Base-by-base conservation (phyloP, 2,888 invertebrate genomes). In the Phengaris arion region DNA sequence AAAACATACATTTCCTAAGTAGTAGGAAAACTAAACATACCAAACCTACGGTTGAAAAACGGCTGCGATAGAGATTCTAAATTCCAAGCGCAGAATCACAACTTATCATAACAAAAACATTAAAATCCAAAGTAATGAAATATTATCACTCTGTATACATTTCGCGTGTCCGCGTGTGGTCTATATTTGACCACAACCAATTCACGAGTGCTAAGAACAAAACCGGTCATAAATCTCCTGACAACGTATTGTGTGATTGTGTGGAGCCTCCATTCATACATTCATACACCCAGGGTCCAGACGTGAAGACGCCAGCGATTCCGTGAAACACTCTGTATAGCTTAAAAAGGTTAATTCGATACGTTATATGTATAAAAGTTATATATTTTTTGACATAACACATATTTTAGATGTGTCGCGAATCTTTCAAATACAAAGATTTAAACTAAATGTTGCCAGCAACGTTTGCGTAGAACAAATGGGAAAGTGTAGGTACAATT, bases 221-320 rank as follows among this genome's bases (percentile, higher is more conserved):
- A 80, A 83, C 80, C 15, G 54, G 83, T 84, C 85, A 92, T 93
- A 93, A 93, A 92, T 92, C 80, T 80, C 80, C 83, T 81, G 85
- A 84, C 82, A 82, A 79, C 77, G 80, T 80, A 85, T 87, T 88
- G 88, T 89, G 68, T 78, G 77, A 59, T 10, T 45, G 64, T 64
- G 35, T 45, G 75, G 75, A 12, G 51, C 46, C 68, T 64, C 64
- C 68, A 52, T 68, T 68, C 68, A 74, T 68, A 54, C 68, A 52
- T 68, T 68, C 68, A 74, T 68, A 54, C 68, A 68, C 6, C 48
- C 52, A 9, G 52, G 6, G 46, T 4, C 35, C 74, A 74, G 74
- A 74, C 74, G 15, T 3, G 7, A 15, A 68, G 74, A 69, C 74
- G 74, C 74, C 74, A 54, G 74, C 15, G 69, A 48, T 69, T 69